Evolutionary conservation across 2,797 vertebrate species (phyloP), one percentile per base, ranked within the genome.

Genomic region (Tokudaia muenninki): DNA sequence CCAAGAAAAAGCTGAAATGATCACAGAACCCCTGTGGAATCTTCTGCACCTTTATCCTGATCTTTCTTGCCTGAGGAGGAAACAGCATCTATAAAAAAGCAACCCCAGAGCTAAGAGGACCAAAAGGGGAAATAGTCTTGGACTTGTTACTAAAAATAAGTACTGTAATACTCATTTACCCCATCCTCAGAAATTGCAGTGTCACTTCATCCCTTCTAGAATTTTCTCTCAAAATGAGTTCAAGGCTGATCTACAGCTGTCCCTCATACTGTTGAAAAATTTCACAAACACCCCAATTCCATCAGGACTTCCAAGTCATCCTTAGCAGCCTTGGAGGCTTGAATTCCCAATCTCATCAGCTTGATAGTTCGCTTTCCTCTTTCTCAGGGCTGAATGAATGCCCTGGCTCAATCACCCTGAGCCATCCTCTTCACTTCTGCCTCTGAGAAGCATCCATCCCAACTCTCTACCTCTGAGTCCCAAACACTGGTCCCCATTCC

Each of bases 101-200:
- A 91, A 90, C 47, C 90, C 87, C 61, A 94, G 92, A 84, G 90
- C 47, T 65, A 90, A 92, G 41, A 72, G 44, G 47, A 63, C 83
- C 75, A 47, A 96, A 92, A 70, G 86, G 92, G 41, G 70, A 93
- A 89, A 87, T 0, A 47, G 52, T 31, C 82, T 84, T 65, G 37
- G 79, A 94, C 52, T 55, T 55, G 31, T 87, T 10, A 93, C 88
- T 57, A 70, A 57, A 90, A 94, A 55, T 34, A 65, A 65, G 21
- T 57, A 65, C 37, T 72, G 57, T 19, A 72, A 94, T 82, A 59
- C 3, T 41, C 37, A 52, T 82, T 59, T 19, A 87, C 63, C 67
- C 84, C 81, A 55, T 79, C 21, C 57, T 88, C 65, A 84, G 94
- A 95, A 94, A 95, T 10, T 74, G 72, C 72, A 95, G 61, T 70